Percentiles rank a stretch among this genome's conserved stretches.
Conservation (phyloP, 2,113 vertebrate genomes). For the Myotis brandtii region DNA sequence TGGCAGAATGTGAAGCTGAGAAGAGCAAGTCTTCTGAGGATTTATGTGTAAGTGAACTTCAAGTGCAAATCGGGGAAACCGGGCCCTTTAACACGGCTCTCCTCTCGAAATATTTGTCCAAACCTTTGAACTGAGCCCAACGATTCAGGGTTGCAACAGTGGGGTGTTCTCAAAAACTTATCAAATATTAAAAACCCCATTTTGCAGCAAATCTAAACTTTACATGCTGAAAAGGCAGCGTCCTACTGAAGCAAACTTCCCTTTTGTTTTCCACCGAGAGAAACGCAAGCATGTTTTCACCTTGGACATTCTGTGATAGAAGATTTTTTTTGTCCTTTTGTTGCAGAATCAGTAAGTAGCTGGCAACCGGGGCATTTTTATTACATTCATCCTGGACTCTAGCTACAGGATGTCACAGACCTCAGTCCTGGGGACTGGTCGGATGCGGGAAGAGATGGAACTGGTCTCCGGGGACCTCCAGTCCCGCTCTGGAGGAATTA, state of each 20-base stretch:
- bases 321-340: neutral
- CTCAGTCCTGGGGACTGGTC: neutral
- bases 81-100: neutral
- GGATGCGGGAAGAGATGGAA: fast-evolving
- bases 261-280: slow-evolving; percentile 41
- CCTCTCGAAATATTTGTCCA: slow-evolving; percentile 68
- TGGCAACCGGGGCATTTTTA: neutral
- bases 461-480: neutral
- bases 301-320: neutral
- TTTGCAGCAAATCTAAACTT: slow-evolving; percentile 61
- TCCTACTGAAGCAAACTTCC: neutral
- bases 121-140: slow-evolving; percentile 56
- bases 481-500: fast-evolving
- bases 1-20: slow-evolving; percentile 56
- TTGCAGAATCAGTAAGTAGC: neutral
- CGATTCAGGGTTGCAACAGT: neutral
- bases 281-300: neutral
- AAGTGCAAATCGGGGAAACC: neutral
- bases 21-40: slow-evolving; percentile 61
- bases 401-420: fast-evolving
- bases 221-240: neutral
- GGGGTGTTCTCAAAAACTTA: slow-evolving; percentile 53
- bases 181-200: slow-evolving; percentile 70
- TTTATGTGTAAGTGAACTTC: slow-evolving; percentile 74
- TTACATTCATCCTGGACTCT: fast-evolving